Conservation (phyloP, 2,888 invertebrate genomes). For the Agrilus mali region DNA sequence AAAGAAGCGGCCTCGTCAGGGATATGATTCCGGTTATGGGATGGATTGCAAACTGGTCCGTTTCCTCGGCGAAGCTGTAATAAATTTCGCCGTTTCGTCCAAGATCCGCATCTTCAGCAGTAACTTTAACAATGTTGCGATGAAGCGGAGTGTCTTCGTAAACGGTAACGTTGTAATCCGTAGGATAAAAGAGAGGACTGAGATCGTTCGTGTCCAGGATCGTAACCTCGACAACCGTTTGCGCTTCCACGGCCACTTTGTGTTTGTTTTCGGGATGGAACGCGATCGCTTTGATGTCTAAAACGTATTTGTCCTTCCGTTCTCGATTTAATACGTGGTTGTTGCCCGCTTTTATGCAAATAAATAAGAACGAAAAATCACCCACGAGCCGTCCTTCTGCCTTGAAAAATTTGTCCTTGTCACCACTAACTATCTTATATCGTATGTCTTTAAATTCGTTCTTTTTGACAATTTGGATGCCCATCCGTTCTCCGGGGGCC, state of each 20-base stretch:
- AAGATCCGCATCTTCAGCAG: conserved; percentile 91
- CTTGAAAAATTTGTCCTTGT: conserved; percentile 83
- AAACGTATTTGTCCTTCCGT: conserved; percentile 67
- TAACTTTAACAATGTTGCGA: conserved; percentile 62
- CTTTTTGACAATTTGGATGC: conserved; percentile 45
- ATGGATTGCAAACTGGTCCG: conserved; percentile 82
- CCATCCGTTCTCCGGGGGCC: conserved; percentile 62
- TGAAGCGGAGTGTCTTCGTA: conserved; percentile 81
- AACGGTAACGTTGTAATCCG: conserved; percentile 75
- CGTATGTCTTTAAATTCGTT: conserved; percentile 46
- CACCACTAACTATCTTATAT: conserved; percentile 79
- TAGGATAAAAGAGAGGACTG: conserved; percentile 85
- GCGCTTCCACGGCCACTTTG: conserved; percentile 52
- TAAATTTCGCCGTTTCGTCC: conserved; percentile 96
- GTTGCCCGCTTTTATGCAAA: conserved; percentile 78
- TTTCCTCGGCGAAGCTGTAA: conserved; percentile 76
- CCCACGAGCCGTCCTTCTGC: conserved; percentile 82
- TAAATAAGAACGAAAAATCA: conserved; percentile 85
- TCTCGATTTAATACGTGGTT: conserved; percentile 88
- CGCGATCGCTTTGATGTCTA: conserved; percentile 64
- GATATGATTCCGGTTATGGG: conserved; percentile 83
- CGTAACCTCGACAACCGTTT: conserved; percentile 55
- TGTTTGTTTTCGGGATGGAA: conserved; percentile 43
- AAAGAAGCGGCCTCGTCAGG: conserved; percentile 64
- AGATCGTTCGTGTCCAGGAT: conserved; percentile 83